Percentiles rank a stretch among this genome's conserved stretches.
phyloP scores from a whole-genome alignment of 2,888 invertebrate genomes.

The Dinocampus coccinellae region DNA sequence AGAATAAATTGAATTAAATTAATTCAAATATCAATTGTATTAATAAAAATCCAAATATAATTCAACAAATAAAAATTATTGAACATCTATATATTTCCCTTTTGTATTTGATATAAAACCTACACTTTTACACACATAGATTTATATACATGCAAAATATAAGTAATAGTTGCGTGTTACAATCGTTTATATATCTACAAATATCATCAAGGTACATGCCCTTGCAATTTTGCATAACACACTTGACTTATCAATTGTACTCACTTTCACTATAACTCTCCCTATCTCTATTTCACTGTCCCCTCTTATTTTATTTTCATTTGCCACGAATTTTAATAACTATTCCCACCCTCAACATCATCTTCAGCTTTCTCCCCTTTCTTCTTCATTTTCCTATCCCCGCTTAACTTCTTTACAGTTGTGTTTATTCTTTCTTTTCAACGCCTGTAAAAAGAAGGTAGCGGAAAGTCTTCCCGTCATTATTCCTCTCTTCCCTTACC shows the following conservation, averaged over 20 bases:
- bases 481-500: not conserved
- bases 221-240: constrained; percentile 1
- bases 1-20: no score
- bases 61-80: no score
- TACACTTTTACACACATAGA: not conserved
- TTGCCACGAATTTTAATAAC: constrained; percentile 24
- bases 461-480: constrained; percentile 26
- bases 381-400: not conserved
- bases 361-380: not conserved
- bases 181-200: not conserved
- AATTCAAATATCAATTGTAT: no score
- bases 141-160: not conserved
- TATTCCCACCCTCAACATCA: not conserved
- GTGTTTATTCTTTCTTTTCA: constrained; percentile 34
- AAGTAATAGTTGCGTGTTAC: not conserved
- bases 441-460: constrained; percentile 8
- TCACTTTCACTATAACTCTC: not conserved
- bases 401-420: not conserved
- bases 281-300: not conserved
- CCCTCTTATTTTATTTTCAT: constrained; percentile 5
- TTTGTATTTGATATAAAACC: no score
- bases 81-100: no score
- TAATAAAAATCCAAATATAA: no score
- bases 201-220: not conserved
- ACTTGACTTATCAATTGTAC: constrained; percentile 5